These are phyloP conservation scores for Temnothorax longispinosus DNA, from an alignment of 1,140 invertebrate genomes.

Conservation along the genomic window DNA sequence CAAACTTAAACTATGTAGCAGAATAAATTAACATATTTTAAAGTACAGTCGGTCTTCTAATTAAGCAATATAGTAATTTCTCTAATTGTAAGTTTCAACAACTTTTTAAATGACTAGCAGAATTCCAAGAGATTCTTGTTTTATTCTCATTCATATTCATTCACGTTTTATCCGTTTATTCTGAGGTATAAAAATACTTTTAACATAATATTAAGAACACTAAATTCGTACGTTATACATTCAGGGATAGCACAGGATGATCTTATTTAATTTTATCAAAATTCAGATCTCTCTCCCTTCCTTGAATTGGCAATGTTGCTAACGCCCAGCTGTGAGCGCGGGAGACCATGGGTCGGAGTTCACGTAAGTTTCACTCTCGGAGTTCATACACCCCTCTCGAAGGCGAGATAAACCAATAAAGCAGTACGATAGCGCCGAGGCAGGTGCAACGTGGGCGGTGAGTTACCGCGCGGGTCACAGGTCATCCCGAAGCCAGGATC, in stretches of 20 bases:
- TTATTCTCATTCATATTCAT: background rate
- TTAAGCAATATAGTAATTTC: slow-evolving; percentile 3
- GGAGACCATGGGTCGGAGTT: slow-evolving; percentile 73
- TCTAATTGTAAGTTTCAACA: background rate
- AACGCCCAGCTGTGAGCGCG: slow-evolving; percentile 59
- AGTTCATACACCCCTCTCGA: slow-evolving; percentile 72
- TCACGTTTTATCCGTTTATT: background rate
- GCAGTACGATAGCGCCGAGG: slow-evolving; percentile 77
- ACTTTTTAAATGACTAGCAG: background rate
- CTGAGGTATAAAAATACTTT: background rate
- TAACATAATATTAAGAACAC: background rate
- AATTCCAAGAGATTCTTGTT: background rate
- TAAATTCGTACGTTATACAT: background rate
- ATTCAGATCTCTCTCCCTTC: background rate
- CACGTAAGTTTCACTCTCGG: slow-evolving; percentile 74
- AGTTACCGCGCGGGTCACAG: slow-evolving; percentile 82
- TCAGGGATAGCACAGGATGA: background rate
- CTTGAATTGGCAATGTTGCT: slow-evolving; percentile 6
- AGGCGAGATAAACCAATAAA: slow-evolving; percentile 83
- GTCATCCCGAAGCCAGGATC: slow-evolving; percentile 78
- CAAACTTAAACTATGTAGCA: slow-evolving; percentile 10
- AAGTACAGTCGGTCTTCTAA: background rate
- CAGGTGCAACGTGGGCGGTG: slow-evolving; percentile 85
- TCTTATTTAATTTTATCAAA: slow-evolving; percentile 12
- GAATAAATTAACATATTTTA: slow-evolving; percentile 37